phyloP scores from a whole-genome alignment of 2,113 vertebrate genomes.

The Tragelaphus imberbis region DNA sequence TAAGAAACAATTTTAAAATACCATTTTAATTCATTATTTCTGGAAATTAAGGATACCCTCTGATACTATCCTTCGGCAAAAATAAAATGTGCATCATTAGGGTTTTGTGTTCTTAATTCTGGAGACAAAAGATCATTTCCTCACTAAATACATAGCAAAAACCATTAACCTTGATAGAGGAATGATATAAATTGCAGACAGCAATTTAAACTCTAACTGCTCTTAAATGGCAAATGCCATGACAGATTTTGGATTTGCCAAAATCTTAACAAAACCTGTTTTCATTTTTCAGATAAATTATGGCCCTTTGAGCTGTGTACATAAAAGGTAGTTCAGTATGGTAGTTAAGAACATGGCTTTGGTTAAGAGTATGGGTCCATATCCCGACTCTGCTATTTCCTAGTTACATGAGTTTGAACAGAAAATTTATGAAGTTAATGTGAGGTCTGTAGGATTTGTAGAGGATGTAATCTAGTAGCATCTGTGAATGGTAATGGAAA shows the following conservation, averaged over 20 bases:
- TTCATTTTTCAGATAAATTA: not conserved
- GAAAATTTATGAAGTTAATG: not conserved
- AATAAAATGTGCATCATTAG: not conserved
- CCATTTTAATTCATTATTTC: not conserved
- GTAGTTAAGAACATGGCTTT: not conserved
- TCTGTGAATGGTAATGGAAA: not conserved
- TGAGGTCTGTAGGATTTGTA: not conserved
- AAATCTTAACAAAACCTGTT: not conserved
- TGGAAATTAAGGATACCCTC: not conserved
- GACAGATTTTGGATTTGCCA: not conserved
- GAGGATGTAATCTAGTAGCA: not conserved
- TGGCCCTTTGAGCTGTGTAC: not conserved
- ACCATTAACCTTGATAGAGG: not conserved
- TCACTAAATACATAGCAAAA: not conserved
- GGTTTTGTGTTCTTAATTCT: not conserved
- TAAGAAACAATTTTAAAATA: not conserved
- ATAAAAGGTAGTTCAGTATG: not conserved
- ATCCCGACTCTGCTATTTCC: not conserved
- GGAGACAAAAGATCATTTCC: not conserved
- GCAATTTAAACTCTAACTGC: not conserved
- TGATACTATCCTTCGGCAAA: not conserved
- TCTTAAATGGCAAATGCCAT: not conserved
- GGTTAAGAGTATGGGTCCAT: not conserved
- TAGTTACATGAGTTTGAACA: not conserved
- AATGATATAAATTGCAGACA: not conserved